Evolutionary conservation across 2,797 vertebrate species (phyloP).

Genomic region (Argya squamiceps): DNA sequence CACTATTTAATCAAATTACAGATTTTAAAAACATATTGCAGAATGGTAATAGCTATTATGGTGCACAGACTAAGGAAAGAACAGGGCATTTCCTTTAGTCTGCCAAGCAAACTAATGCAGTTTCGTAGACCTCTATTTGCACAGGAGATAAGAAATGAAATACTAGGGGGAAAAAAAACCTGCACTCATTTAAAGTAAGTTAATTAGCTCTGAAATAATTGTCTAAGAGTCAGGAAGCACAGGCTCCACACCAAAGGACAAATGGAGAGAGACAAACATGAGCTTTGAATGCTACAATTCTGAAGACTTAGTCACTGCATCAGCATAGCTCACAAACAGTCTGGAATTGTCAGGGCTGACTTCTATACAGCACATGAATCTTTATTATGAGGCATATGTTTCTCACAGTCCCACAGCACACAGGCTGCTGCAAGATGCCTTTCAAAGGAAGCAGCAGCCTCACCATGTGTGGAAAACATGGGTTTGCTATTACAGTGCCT

Average conservation of each 20-base stretch:
- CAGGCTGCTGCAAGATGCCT: neutral
- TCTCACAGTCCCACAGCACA: neutral
- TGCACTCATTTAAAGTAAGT: neutral
- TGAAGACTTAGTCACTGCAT: neutral
- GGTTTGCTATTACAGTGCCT: neutral
- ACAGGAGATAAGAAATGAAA: neutral
- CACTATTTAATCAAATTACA: neutral
- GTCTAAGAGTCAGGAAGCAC: neutral
- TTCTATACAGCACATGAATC: neutral
- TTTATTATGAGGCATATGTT: neutral
- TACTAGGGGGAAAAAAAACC: fast-evolving
- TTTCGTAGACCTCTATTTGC: neutral
- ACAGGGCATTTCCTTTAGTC: neutral
- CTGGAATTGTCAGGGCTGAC: neutral
- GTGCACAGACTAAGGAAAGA: neutral
- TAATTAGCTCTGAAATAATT: neutral
- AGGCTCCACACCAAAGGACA: neutral
- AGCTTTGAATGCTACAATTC: neutral
- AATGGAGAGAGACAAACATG: neutral
- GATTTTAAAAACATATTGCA: neutral
- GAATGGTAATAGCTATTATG: neutral
- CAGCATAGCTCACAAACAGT: neutral
- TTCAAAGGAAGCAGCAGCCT: neutral
- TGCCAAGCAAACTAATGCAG: neutral
- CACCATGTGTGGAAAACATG: neutral